Evolutionary conservation across 2,113 vertebrate genomes (phyloP).

Genomic region (Fregetta grallaria): DNA sequence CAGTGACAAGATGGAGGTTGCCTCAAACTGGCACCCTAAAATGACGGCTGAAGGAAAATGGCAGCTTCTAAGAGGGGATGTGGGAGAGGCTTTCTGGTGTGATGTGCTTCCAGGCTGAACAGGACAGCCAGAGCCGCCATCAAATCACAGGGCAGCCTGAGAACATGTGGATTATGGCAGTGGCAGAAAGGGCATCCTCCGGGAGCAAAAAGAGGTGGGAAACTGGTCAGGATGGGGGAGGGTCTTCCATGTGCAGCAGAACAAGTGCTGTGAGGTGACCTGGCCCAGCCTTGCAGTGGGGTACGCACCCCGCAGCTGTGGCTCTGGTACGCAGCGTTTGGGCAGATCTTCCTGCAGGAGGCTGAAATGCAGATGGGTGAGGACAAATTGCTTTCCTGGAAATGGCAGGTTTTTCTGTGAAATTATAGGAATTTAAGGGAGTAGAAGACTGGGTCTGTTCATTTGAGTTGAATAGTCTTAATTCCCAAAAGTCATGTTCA

Average conservation of each 20-base stretch:
- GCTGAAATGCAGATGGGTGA: fast-evolving
- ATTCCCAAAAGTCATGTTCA: background rate
- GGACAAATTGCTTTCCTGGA: background rate
- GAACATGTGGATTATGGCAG: no score
- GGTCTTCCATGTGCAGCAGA: background rate
- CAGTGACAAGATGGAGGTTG: background rate
- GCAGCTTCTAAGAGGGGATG: background rate
- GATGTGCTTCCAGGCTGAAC: background rate
- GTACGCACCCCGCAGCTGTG: fast-evolving
- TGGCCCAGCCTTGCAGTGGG: background rate
- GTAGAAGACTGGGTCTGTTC: background rate
- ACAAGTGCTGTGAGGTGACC: background rate
- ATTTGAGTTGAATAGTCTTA: background rate
- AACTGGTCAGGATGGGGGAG: no score
- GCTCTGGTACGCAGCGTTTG: fast-evolving
- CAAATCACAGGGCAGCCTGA: background rate
- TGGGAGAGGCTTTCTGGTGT: background rate
- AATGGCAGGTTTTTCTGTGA: background rate
- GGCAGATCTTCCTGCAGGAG: background rate
- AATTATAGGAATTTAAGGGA: background rate
- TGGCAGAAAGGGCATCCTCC: background rate
- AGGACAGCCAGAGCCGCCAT: background rate
- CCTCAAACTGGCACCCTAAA: background rate
- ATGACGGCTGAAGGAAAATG: background rate
- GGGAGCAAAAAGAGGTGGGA: background rate